Conservation (phyloP, 2,888 invertebrate genomes). For the Diogma glabrata region DNA sequence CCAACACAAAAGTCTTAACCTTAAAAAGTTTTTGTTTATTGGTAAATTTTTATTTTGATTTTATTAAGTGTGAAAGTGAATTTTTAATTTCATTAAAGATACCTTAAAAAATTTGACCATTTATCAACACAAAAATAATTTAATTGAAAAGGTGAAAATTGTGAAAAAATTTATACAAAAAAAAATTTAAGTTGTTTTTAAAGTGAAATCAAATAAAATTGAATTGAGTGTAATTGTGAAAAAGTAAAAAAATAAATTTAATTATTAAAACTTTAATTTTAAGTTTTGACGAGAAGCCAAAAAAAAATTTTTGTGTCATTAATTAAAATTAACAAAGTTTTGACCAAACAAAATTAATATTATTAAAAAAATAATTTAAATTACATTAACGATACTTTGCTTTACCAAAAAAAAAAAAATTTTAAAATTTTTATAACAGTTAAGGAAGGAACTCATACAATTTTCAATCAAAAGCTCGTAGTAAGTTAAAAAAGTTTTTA, state of each 20-base stretch:
- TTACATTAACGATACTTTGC: neutral
- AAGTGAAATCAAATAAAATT: neutral
- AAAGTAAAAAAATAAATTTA: slow-evolving; percentile 2
- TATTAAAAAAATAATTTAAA: slow-evolving; percentile 8
- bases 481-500: slow-evolving; percentile 26
- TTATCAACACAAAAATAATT: no score
- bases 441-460: slow-evolving; percentile 36
- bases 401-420: neutral
- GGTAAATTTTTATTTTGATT: no score
- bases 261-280: slow-evolving; percentile 1
- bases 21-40: no score
- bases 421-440: slow-evolving; percentile 24
- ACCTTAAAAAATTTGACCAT: no score
- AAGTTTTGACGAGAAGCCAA: neutral
- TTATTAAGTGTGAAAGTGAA: no score
- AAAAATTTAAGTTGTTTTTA: slow-evolving; percentile 1
- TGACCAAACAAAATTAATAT: no score
- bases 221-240: neutral
- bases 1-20: no score
- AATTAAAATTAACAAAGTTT: neutral
- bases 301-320: neutral
- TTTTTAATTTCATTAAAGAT: no score
- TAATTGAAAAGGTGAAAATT: no score
- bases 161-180: neutral
- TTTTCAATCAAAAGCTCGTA: slow-evolving; percentile 37